Percentiles rank a stretch among this genome's conserved stretches.
phyloP scores from a whole-genome alignment of 2,888 invertebrate species.

The Philereme vetulata region DNA sequence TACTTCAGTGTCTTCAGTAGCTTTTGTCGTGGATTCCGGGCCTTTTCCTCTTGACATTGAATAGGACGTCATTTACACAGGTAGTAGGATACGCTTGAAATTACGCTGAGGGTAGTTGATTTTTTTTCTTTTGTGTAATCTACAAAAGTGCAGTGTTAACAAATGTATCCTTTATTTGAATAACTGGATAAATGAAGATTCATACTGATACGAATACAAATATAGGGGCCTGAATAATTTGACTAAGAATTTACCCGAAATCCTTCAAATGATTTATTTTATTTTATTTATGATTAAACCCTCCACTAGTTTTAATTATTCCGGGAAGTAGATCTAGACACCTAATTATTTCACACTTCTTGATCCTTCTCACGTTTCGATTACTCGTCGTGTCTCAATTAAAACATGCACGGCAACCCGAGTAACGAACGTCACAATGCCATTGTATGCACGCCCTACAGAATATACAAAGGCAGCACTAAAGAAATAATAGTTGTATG shows the following conservation, averaged over 20 bases:
- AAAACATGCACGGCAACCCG: conserved; percentile 20
- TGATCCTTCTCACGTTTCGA: conserved; percentile 24
- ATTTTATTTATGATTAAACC: too few relatives aligned
- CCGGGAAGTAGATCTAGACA: conserved; percentile 36
- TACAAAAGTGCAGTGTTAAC: not conserved
- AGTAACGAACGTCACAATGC: conserved; percentile 7
- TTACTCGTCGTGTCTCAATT: conserved; percentile 26
- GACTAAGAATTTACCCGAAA: conserved; percentile 39
- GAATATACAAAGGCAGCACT: conserved; percentile 3
- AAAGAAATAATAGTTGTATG: not conserved
- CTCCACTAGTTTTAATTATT: conserved; percentile 44
- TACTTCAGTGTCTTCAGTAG: conserved; percentile 28
- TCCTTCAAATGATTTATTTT: conserved; percentile 42
- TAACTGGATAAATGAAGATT: not conserved
- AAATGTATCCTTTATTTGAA: conserved; percentile 2
- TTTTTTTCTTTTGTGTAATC: conserved; percentile 3
- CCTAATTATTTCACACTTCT: conserved; percentile 41
- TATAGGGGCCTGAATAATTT: conserved; percentile 6
- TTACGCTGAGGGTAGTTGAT: conserved; percentile 11
- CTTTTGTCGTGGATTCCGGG: conserved; percentile 18
- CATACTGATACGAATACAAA: too few relatives aligned
- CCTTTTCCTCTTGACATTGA: conserved; percentile 32
- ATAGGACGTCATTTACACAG: conserved; percentile 16
- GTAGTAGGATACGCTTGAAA: conserved; percentile 10
- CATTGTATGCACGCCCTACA: conserved; percentile 9